Evolutionary conservation across 1,140 invertebrate species (phyloP).

Genomic region (Asobara japonica): DNA sequence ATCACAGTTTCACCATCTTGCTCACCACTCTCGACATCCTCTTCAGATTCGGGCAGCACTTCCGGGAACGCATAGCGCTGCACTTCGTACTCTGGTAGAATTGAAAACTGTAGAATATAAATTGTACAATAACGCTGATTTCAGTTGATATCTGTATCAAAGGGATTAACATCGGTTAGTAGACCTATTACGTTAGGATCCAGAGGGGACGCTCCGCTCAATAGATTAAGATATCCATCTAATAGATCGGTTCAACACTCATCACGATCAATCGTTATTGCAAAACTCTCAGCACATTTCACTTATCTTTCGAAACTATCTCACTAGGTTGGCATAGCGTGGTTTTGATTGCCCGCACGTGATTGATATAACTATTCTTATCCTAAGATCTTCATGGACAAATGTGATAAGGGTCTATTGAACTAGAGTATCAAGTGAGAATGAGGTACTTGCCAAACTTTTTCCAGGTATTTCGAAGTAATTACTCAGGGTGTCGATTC

Average conservation of each 20-base stretch:
- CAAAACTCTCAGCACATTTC: neutral
- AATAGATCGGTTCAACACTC: neutral
- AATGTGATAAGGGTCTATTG: neutral
- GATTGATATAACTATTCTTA: neutral
- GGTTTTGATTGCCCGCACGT: neutral
- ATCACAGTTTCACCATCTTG: conserved; percentile 42
- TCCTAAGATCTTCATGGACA: neutral
- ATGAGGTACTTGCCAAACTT: conserved; percentile 41
- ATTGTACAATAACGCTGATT: conserved; percentile 14
- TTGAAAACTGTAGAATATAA: conserved; percentile 44
- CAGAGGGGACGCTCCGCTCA: no score
- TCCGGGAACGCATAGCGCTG: conserved; percentile 51
- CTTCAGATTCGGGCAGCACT: conserved; percentile 34
- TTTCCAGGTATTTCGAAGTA: conserved; percentile 43
- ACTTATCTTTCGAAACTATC: conserved; percentile 25
- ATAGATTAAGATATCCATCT: no score
- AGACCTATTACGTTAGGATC: no score
- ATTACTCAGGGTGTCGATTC: conserved; percentile 31
- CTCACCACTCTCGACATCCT: conserved; percentile 12
- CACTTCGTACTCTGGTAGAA: conserved; percentile 52
- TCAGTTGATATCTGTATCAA: no score
- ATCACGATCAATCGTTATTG: neutral
- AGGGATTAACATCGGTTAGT: no score
- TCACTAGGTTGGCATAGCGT: conserved; percentile 8
- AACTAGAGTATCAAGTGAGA: no score